Conservation (phyloP, 2,888 invertebrate genomes). For the Campoplex nolae region DNA sequence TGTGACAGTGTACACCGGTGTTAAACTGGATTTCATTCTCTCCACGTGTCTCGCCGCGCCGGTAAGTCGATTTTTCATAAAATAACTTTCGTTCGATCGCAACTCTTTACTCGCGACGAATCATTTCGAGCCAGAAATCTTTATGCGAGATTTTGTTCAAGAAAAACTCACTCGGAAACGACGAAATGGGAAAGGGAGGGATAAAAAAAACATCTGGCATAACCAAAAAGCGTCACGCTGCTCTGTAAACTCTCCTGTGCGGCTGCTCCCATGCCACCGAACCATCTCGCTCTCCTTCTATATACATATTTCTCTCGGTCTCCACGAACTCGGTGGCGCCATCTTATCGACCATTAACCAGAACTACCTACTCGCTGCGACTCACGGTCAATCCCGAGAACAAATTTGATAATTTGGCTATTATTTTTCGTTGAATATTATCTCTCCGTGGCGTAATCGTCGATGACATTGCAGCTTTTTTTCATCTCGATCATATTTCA, state of each 20-base stretch:
- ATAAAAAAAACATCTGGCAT: conserved; percentile 48
- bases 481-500: not conserved
- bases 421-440: conserved; percentile 3
- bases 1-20: conserved; percentile 72
- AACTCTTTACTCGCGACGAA: not conserved
- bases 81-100: not conserved
- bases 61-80: conserved; percentile 77
- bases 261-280: conserved; percentile 27
- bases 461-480: conserved; percentile 3
- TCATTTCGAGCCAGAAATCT: not conserved
- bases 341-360: conserved; percentile 63
- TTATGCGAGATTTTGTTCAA: not conserved
- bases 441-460: not conserved
- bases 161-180: not conserved
- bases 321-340: conserved; percentile 70
- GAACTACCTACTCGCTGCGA: conserved; percentile 38
- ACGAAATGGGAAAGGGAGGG: not conserved
- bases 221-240: conserved; percentile 48
- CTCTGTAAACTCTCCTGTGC: conserved; percentile 31
- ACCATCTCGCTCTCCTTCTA: conserved; percentile 16
- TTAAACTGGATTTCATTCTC: conserved; percentile 82
- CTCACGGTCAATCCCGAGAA: conserved; percentile 11
- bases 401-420: conserved; percentile 27
- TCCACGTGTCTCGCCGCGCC: conserved; percentile 78
- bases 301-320: conserved; percentile 34